Evolutionary conservation across 2,113 vertebrate genomes (phyloP).

Genomic region (Oryzias curvinotus): DNA sequence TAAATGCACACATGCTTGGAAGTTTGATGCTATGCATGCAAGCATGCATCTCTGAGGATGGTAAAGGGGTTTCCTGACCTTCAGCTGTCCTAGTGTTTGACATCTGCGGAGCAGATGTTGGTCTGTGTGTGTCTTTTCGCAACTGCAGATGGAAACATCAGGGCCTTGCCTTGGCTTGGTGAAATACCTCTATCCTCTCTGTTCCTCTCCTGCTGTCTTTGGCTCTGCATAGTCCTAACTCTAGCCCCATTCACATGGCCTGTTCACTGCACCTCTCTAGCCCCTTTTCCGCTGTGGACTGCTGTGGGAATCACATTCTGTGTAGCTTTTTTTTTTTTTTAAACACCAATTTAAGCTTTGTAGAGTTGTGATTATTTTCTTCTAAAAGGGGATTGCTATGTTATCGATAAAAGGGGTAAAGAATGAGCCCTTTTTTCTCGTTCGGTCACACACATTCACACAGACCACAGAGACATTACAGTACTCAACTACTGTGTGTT

Average conservation of each 20-base stretch:
- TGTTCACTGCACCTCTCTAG: background rate
- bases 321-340: no score
- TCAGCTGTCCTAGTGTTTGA: conserved; percentile 65
- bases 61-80: conserved; percentile 82
- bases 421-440: no score
- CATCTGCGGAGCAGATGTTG: conserved; percentile 79
- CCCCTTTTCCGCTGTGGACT: background rate
- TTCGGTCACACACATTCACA: no score
- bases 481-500: no score
- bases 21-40: conserved; percentile 19
- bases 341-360: no score
- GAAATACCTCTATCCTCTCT: conserved; percentile 63
- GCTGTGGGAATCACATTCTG: no score
- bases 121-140: conserved; percentile 52
- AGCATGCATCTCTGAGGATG: conserved; percentile 39
- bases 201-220: conserved; percentile 43
- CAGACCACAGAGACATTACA: no score
- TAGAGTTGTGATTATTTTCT: no score
- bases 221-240: conserved; percentile 33
- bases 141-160: conserved; percentile 74
- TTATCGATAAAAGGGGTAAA: no score
- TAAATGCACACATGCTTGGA: conserved; percentile 17
- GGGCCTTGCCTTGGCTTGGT: conserved; percentile 63
- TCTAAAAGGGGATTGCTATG: no score
- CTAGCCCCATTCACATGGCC: background rate